These are phyloP conservation scores for Helleia helle DNA, from an alignment of 2,888 invertebrate genomes.

Conservation along the genomic window DNA sequence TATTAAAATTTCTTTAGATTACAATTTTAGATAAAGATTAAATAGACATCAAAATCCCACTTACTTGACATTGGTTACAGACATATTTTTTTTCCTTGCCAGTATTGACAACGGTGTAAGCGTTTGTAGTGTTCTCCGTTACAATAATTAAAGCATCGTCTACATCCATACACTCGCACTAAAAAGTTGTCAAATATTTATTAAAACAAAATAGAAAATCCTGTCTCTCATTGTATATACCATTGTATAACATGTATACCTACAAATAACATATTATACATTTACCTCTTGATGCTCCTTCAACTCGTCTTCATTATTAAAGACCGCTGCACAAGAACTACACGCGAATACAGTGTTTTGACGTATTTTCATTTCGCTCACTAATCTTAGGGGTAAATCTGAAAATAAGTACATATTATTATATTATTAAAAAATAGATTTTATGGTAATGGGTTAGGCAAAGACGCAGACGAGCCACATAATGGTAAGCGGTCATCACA, in stretches of 20 bases:
- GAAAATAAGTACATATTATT: too few species aligned
- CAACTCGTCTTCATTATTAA: slow-evolving; percentile 34
- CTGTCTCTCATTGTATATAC: too few species aligned
- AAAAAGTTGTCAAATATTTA: slow-evolving; percentile 22
- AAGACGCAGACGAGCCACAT: too few species aligned
- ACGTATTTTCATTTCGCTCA: slow-evolving; percentile 20
- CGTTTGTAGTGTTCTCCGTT: slow-evolving; percentile 25
- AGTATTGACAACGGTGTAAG: slow-evolving; percentile 28
- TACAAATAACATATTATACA: too few species aligned
- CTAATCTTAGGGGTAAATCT: slow-evolving; percentile 36
- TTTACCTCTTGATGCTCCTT: slow-evolving; percentile 45
- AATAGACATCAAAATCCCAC: slow-evolving; percentile 19
- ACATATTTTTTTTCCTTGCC: slow-evolving; percentile 35
- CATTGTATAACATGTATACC: too few species aligned
- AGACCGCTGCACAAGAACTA: slow-evolving; percentile 45
- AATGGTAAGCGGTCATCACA: too few species aligned
- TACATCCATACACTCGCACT: slow-evolving; percentile 37
- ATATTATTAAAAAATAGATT: too few species aligned
- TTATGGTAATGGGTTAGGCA: too few species aligned
- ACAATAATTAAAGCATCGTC: slow-evolving; percentile 38
- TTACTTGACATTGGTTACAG: slow-evolving; percentile 50
- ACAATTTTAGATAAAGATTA: neutral
- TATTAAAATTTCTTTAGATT: too few species aligned
- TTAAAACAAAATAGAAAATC: too few species aligned
- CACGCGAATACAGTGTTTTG: slow-evolving; percentile 42